These are phyloP conservation scores for Synchiropus splendidus DNA, from an alignment of 2,113 vertebrate genomes.

Conservation along the genomic window DNA sequence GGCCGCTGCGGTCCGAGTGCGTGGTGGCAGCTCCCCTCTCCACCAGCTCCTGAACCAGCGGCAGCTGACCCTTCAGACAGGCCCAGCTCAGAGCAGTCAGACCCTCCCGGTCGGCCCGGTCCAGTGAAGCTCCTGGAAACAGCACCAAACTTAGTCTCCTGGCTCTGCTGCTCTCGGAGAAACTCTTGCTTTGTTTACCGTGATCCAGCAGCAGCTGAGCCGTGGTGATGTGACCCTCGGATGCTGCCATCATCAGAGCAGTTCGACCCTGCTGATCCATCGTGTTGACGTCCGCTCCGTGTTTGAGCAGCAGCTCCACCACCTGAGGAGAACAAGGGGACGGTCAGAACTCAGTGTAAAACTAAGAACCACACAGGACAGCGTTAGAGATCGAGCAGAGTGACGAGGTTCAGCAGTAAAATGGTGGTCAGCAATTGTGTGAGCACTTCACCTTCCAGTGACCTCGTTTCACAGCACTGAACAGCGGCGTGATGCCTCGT, in stretches of 20 bases:
- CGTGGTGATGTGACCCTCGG: conserved; percentile 83
- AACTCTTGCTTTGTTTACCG: no score
- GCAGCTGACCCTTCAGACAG: conserved; percentile 88
- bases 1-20: conserved; percentile 89
- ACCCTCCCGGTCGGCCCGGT: conserved; percentile 87
- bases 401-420: no score
- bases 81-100: conserved; percentile 94
- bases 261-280: conserved; percentile 90
- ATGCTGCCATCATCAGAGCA: conserved; percentile 89
- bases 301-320: conserved; percentile 81
- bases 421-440: no score
- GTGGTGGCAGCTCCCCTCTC: conserved; percentile 81
- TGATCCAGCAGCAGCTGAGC: conserved; percentile 88
- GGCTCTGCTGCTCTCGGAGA: no score
- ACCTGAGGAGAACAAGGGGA: conserved; percentile 67
- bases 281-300: conserved; percentile 86
- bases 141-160: no score
- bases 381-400: not conserved
- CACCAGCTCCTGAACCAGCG: conserved; percentile 80
- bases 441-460: conserved; percentile 95
- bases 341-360: not conserved
- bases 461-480: conserved; percentile 85
- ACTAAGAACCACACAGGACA: not conserved
- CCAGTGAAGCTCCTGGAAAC: conserved; percentile 79
- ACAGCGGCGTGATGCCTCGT: conserved; percentile 79